Evolutionary conservation across 2,113 vertebrate genomes (phyloP), one percentile per base, ranked within the genome.

Genomic region (Turdus rufiventris): DNA sequence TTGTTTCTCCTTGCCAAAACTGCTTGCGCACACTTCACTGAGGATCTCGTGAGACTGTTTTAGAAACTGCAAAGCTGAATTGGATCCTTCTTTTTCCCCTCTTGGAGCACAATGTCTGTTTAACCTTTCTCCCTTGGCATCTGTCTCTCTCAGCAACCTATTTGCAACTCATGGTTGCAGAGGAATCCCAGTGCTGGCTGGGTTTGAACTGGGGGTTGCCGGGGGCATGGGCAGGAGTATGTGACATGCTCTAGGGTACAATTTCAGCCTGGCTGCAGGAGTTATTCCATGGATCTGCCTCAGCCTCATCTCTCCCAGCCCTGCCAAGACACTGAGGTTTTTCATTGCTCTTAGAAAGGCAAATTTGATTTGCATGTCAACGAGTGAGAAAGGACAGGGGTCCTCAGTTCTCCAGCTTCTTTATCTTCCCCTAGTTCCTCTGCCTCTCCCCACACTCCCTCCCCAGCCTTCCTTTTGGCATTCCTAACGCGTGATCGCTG

Each of bases 41-140:
- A 19, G 88, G 89, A 79, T 79, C 78, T 91, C 84, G 74, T 10
- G 88, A 91, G 91, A 45, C 81, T 28, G 71, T 40, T 96, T 85
- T 88, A 91, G 94, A 85, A 93, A 67, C 81, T 83, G 90, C 79
- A 77, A 78, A 34, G 82, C 79, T 93, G 93, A 91, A 88, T 83
- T 61, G 88, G 71, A 93, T 89, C 89, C 65, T 93, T 91, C 26
- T 70, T 77, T 33, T 31, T 31, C 12, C 3, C 24, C 11, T 8
- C 14, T 61, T 24, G 4, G 72, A 90, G 43, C 9, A 43, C 75
- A 70, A 14, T 25, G 28, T 56, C 94, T 89, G 18, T 54, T 94
- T 84, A 88, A 94, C 92, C 95, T 96, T 95, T 86, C 88, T 96
- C 82, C 82, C 79, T 66, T 76, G 72, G 94, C 90, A 83, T 80